Conservation (phyloP, 2,797 vertebrate genomes). For the Capromys pilorides region DNA sequence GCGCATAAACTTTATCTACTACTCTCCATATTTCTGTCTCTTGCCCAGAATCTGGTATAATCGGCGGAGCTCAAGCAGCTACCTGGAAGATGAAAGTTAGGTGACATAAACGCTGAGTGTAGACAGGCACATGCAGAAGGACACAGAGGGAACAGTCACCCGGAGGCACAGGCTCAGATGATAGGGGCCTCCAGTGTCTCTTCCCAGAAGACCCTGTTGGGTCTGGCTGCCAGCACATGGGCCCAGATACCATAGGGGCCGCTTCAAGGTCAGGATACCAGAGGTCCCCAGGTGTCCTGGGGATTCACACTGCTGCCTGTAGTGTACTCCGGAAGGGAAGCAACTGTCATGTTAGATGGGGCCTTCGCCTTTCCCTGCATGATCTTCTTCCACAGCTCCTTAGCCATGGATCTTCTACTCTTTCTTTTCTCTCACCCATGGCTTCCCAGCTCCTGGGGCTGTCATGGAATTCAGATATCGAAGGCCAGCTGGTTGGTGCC, state of each 20-base stretch:
- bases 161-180: neutral
- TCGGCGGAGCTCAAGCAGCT: neutral
- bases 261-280: neutral
- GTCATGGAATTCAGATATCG: neutral
- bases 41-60: neutral
- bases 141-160: neutral
- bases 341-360: neutral
- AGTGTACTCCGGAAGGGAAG: neutral
- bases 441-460: neutral
- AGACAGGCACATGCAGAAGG: neutral
- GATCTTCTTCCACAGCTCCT: neutral
- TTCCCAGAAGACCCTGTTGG: neutral
- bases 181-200: neutral
- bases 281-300: neutral
- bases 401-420: neutral
- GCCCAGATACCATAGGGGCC: neutral
- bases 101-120: neutral
- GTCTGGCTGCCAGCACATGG: neutral
- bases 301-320: too few species aligned
- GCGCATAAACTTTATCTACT: neutral
- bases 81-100: neutral
- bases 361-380: neutral
- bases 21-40: slow-evolving; percentile 21
- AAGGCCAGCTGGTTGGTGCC: neutral
- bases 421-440: neutral